Conservation (phyloP, 2,888 invertebrate species). For the Syrphus vitripennis region DNA sequence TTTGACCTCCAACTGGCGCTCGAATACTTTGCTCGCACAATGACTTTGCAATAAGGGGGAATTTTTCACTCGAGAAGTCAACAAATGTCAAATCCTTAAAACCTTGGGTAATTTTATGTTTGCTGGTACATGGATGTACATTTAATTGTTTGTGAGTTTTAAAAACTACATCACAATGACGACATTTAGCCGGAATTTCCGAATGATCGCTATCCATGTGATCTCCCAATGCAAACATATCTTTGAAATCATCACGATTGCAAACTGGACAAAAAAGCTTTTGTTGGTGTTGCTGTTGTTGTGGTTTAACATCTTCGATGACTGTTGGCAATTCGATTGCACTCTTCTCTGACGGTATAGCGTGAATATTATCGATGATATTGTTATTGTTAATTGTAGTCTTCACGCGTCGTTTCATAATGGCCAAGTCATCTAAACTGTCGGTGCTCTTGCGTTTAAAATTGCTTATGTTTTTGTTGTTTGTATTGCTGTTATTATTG, state of each 20-base stretch:
- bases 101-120: conserved; percentile 80
- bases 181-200: conserved; percentile 86
- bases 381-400: conserved; percentile 77
- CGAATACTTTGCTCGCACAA: conserved; percentile 87
- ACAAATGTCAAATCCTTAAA: conserved; percentile 88
- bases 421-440: conserved; percentile 74
- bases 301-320: conserved; percentile 46
- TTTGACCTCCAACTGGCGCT: conserved; percentile 83
- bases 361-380: conserved; percentile 72
- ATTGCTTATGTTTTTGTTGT: conserved; percentile 75
- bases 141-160: conserved; percentile 88
- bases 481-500: conserved; percentile 79
- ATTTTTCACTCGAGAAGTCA: conserved; percentile 91
- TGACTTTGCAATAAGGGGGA: conserved; percentile 89
- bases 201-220: conserved; percentile 87
- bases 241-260: conserved; percentile 84
- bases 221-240: conserved; percentile 83
- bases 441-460: conserved; percentile 77
- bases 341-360: conserved; percentile 49
- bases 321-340: conserved; percentile 28
- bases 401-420: conserved; percentile 77
- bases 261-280: conserved; percentile 85
- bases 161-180: conserved; percentile 88
- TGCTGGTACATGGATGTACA: conserved; percentile 85
- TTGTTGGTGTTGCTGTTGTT: conserved; percentile 68